Conservation (phyloP, 2,888 invertebrate genomes). For the Mythimna pallens region DNA sequence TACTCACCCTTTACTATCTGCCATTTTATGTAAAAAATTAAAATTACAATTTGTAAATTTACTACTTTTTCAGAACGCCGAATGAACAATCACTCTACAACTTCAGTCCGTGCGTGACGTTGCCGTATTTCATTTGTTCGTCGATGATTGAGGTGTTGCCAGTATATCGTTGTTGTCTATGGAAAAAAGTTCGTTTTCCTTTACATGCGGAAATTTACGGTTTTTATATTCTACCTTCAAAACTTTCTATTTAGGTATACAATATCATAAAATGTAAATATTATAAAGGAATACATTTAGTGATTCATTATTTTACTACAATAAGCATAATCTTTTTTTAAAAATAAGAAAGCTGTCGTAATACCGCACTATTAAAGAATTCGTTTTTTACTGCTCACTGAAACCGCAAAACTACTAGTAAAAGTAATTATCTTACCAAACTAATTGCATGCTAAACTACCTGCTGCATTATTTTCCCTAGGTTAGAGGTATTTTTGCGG, state of each 20-base stretch:
- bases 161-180: slow-evolving; percentile 66
- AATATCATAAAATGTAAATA: background rate
- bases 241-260: background rate
- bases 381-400: too few relatives aligned
- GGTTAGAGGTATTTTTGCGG: too few relatives aligned
- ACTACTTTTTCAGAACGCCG: slow-evolving; percentile 82
- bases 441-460: too few relatives aligned
- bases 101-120: slow-evolving; percentile 87
- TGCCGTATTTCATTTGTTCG: slow-evolving; percentile 91
- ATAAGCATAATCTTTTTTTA: too few relatives aligned
- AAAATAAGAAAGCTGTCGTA: too few relatives aligned
- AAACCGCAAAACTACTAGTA: too few relatives aligned
- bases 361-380: too few relatives aligned
- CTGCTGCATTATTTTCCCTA: too few relatives aligned
- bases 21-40: slow-evolving; percentile 84
- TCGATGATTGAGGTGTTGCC: slow-evolving; percentile 78
- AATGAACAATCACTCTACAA: slow-evolving; percentile 81
- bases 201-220: slow-evolving; percentile 49
- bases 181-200: slow-evolving; percentile 61
- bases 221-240: slow-evolving; percentile 24
- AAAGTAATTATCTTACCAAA: too few relatives aligned
- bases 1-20: slow-evolving; percentile 90
- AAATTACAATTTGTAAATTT: slow-evolving; percentile 80
- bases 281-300: too few relatives aligned
- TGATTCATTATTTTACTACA: too few relatives aligned